Percentiles rank a stretch among this genome's conserved stretches.
phyloP scores from a whole-genome alignment of 2,113 vertebrate genomes.

The Struthio camelus region DNA sequence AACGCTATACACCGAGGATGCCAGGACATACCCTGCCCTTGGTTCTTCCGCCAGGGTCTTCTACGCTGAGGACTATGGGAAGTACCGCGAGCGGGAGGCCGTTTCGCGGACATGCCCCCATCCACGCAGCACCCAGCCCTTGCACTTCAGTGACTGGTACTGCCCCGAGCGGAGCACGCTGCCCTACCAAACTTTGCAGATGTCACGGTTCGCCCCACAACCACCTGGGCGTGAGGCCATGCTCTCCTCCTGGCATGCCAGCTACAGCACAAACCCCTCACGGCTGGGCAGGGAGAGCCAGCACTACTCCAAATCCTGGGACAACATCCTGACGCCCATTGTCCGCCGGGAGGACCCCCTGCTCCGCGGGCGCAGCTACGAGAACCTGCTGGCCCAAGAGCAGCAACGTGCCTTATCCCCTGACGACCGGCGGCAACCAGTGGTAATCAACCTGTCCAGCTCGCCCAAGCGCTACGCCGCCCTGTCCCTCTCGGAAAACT shows the following conservation, averaged over 20 bases:
- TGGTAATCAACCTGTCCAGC: constrained; percentile 94
- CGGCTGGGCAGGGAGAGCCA: constrained; percentile 83
- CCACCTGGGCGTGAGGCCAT: constrained; percentile 72
- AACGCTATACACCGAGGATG: constrained; percentile 78
- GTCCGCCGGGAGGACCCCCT: constrained; percentile 81
- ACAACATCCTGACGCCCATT: constrained; percentile 88
- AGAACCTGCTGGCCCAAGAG: constrained; percentile 87
- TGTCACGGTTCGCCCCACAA: constrained; percentile 74
- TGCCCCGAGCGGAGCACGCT: constrained; percentile 76
- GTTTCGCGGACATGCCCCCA: constrained; percentile 73
- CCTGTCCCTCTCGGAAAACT: constrained; percentile 92
- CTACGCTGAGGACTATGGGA: constrained; percentile 81
- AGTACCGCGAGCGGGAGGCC: constrained; percentile 83
- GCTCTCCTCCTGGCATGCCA: constrained; percentile 81
- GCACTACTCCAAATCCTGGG: constrained; percentile 95
- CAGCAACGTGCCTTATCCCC: constrained; percentile 78
- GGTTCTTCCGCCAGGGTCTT: constrained; percentile 73
- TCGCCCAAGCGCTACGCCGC: constrained; percentile 94
- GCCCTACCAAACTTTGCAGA: constrained; percentile 80
- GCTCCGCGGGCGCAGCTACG: constrained; percentile 90
- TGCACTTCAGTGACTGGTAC: constrained; percentile 86
- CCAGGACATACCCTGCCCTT: constrained; percentile 74
- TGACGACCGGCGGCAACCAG: constrained; percentile 82
- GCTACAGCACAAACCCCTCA: constrained; percentile 73
- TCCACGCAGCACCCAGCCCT: constrained; percentile 75